Base-by-base conservation (phyloP, 2,888 invertebrate species). In the Gastracanthus pulcherrimus region DNA sequence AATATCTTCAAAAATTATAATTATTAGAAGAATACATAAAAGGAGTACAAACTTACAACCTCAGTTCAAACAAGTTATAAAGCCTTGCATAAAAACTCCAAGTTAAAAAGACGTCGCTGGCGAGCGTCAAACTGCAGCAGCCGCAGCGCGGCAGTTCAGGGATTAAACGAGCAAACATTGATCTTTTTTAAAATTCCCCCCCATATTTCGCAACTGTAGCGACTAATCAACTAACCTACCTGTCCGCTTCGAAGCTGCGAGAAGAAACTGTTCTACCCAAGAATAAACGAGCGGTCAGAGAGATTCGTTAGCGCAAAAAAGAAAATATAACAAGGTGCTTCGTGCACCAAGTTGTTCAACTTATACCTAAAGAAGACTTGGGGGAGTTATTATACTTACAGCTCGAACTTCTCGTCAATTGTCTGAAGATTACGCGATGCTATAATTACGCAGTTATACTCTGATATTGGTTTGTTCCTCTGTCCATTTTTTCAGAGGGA, bases 131-230 rank as follows among this genome's bases (percentile, higher is more conserved):
- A n/a, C 29, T 34, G 60, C 19, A 48, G 2, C 19, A 36, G 29
- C 1, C 26, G 31, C 7, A n/a, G n/a, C 7, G 7, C 13, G 29
- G 58, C 1, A 16, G 31, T 34, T 29, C 34, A 62, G 48, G 66
- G 34, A 80, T 80, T 55, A 76, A 64, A 69, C 23, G 70, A 70
- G 71, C 71, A 76, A 81, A 81, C 66, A 81, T 81, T 76, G 41
- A 41, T 66, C 64, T 66, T 80, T 60, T 31, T 58, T n/a, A 60
- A 58, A 70, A 62, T 75, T 69, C 69, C 62, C 38, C 1, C 55
- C 7, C 26, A 62, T 55, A 23, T 38, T 69, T 29, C 66, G 48
- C 45, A 45, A 9, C 11, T 3, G 2, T 55, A n/a, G 31, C 58
- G 55, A 64, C 70, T 76, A 76, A 80, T 76, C 41, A 70, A 66